Percentiles rank a stretch among this genome's conserved stretches.
phyloP scores from a whole-genome alignment of 2,888 invertebrate species.

The Malachius bipustulatus region DNA sequence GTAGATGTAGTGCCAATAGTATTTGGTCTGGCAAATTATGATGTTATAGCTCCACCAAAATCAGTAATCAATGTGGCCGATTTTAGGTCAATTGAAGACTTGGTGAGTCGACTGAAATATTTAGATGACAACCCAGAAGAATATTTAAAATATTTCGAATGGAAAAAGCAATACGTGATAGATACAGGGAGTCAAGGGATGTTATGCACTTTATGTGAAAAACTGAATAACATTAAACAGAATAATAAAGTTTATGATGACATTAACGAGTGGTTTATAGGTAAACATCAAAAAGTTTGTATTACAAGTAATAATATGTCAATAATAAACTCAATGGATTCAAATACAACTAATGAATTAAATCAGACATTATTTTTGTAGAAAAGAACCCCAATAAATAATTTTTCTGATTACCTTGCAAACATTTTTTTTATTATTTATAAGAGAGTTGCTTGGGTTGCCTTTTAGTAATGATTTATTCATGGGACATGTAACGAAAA shows the following conservation, averaged over 20 bases:
- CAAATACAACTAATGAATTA: too few relatives aligned
- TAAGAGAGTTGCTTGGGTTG: too few relatives aligned
- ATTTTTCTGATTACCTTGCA: too few relatives aligned
- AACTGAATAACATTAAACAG: conserved; percentile 23
- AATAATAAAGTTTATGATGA: conserved; percentile 21
- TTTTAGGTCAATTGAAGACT: conserved; percentile 38
- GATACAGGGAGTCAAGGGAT: conserved; percentile 14
- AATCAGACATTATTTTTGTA: too few relatives aligned
- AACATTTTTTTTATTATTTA: too few relatives aligned
- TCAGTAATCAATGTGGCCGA: conserved; percentile 47
- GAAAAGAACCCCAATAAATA: too few relatives aligned
- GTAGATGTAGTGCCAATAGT: conserved; percentile 54
- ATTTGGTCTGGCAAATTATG: conserved; percentile 51
- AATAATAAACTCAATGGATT: too few relatives aligned
- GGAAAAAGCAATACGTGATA: conserved; percentile 37
- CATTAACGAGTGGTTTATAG: conserved; percentile 22
- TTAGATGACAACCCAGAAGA: conserved; percentile 40
- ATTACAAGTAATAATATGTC: conserved; percentile 1
- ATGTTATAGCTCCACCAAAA: conserved; percentile 39
- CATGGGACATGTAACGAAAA: too few relatives aligned
- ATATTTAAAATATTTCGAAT: conserved; percentile 46
- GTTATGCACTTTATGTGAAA: conserved; percentile 25
- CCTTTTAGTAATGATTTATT: too few relatives aligned
- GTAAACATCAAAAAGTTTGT: conserved; percentile 14
- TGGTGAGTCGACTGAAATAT: conserved; percentile 40